These are phyloP conservation scores for Drosophila fuyamai DNA, from an alignment of 1,140 invertebrate species.

Conservation along the genomic window DNA sequence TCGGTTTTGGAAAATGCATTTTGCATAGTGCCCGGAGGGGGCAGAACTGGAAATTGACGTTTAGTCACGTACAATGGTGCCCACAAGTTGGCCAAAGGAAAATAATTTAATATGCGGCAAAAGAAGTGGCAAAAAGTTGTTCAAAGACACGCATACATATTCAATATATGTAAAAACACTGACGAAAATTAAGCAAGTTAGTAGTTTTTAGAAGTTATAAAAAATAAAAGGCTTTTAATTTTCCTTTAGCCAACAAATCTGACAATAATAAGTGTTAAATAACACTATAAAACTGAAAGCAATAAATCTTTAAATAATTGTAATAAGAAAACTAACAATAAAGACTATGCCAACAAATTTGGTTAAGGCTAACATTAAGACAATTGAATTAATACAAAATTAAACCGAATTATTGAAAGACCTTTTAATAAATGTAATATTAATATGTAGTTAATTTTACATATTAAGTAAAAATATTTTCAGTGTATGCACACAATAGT, in stretches of 20 bases:
- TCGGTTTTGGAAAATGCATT: slow-evolving; percentile 67
- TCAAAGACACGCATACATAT: slow-evolving; percentile 38
- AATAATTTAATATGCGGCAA: slow-evolving; percentile 77
- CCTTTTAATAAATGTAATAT: too few relatives aligned
- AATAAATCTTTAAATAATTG: background rate
- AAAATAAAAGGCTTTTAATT: too few relatives aligned
- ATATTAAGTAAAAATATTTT: background rate
- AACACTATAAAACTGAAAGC: background rate
- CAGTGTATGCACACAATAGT: background rate
- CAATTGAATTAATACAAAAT: too few relatives aligned
- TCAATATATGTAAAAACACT: slow-evolving; percentile 7
- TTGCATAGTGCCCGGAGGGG: slow-evolving; percentile 25
- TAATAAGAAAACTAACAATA: background rate
- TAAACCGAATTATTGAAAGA: too few relatives aligned
- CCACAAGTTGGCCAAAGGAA: slow-evolving; percentile 51
- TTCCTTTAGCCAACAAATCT: background rate
- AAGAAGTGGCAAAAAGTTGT: slow-evolving; percentile 68
- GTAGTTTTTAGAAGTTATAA: too few relatives aligned
- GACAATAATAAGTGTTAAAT: too few relatives aligned
- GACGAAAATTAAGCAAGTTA: background rate
- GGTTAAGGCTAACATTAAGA: too few relatives aligned
- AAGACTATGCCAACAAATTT: too few relatives aligned
- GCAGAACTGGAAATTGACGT: slow-evolving; percentile 70
- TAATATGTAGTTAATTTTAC: too few relatives aligned
- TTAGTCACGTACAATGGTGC: slow-evolving; percentile 69